A percentile compares a stretch with the other conserved stretches of the same genome.
phyloP scores from a whole-genome alignment of 2,113 vertebrate genomes.

The Antennarius striatus region DNA sequence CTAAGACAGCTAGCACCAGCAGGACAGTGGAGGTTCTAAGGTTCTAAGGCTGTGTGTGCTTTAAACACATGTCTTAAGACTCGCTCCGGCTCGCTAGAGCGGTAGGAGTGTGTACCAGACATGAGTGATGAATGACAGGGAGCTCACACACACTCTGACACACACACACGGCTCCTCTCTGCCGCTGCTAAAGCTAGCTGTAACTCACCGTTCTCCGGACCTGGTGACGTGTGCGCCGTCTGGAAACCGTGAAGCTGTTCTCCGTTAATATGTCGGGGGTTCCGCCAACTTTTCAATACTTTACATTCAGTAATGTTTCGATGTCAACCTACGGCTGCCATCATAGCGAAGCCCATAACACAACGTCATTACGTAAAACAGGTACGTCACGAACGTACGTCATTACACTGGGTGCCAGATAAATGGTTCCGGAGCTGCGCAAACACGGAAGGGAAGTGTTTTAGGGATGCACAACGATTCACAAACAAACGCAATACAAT shows the following conservation, averaged over 20 bases:
- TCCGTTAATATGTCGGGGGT: constrained; percentile 55
- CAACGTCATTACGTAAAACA: constrained; percentile 63
- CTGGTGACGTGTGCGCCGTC: constrained; percentile 58
- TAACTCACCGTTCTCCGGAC: constrained; percentile 80
- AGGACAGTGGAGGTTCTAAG: background rate
- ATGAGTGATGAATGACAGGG: constrained; percentile 18
- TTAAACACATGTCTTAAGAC: background rate
- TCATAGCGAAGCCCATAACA: constrained; percentile 65
- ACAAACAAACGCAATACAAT: too few species aligned
- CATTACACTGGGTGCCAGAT: too few species aligned
- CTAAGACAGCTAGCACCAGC: constrained; percentile 9
- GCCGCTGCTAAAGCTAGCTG: constrained; percentile 39
- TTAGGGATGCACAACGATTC: too few species aligned
- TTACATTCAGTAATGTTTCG: constrained; percentile 70
- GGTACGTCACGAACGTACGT: constrained; percentile 36
- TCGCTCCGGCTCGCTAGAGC: background rate
- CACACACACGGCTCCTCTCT: constrained; percentile 33
- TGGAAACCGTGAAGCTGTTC: constrained; percentile 52
- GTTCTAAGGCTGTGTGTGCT: background rate
- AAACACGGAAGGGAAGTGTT: too few species aligned
- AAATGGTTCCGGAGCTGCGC: too few species aligned
- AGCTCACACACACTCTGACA: constrained; percentile 2
- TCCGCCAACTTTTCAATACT: constrained; percentile 77
- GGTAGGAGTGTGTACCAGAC: constrained; percentile 7
- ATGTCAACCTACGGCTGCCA: constrained; percentile 80